Conservation (phyloP, 2,113 vertebrate genomes). For the Willisornis vidua region DNA sequence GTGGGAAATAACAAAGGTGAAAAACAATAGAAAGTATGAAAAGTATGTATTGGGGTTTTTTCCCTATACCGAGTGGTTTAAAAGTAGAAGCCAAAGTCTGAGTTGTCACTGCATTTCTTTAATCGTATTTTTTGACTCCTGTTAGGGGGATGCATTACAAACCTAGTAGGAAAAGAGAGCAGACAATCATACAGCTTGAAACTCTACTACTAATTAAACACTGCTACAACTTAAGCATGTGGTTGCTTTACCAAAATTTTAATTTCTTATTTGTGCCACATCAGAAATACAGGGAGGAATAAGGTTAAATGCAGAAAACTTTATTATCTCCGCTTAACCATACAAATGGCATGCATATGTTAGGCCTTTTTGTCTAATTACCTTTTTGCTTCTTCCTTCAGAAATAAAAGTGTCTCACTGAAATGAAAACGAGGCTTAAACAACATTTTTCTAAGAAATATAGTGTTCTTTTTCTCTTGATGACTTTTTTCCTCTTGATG, state of each 20-base stretch:
- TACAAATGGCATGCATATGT: conserved; percentile 54
- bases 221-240: conserved; percentile 22
- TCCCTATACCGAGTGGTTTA: neutral
- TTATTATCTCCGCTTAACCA: conserved; percentile 43
- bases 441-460: conserved; percentile 56
- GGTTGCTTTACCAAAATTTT: conserved; percentile 50
- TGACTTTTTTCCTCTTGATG: conserved; percentile 2
- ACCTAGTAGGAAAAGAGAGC: neutral
- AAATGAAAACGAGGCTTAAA: conserved; percentile 50
- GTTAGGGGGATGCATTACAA: neutral
- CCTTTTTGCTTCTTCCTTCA: conserved; percentile 66
- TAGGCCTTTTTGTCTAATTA: conserved; percentile 49
- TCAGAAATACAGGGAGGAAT: neutral
- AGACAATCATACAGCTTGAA: neutral
- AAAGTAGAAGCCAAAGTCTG: neutral
- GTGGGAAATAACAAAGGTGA: neutral
- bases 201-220: conserved; percentile 41
- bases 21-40: neutral
- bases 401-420: conserved; percentile 57
- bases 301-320: conserved; percentile 52
- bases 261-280: conserved; percentile 57
- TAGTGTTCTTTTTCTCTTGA: conserved; percentile 6
- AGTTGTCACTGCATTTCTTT: neutral
- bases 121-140: neutral
- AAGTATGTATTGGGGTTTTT: neutral